Percentiles rank a stretch among this genome's conserved stretches.
Conservation (phyloP, 1,140 invertebrate species). For the Lucilia cuprina region DNA sequence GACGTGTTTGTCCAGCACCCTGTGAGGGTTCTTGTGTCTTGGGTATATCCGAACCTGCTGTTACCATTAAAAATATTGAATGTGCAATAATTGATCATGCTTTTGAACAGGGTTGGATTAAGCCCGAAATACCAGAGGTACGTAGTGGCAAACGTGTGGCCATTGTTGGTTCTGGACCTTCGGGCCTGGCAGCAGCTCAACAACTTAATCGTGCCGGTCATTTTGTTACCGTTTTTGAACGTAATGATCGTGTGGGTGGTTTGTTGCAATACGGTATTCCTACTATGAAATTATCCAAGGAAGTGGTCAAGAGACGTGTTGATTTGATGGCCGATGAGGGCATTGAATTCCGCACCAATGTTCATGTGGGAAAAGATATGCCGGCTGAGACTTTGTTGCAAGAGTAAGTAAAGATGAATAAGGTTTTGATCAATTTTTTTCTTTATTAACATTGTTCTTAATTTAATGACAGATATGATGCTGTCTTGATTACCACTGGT, state of each 20-base stretch:
- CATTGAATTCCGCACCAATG: constrained; percentile 87
- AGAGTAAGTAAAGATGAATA: constrained; percentile 59
- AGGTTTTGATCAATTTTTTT: no score
- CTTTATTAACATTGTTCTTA: no score
- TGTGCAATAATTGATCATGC: constrained; percentile 98
- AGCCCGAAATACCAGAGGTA: constrained; percentile 68
- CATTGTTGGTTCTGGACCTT: constrained; percentile 94
- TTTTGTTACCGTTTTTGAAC: constrained; percentile 92
- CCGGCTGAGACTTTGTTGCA: constrained; percentile 73
- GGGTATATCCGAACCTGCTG: constrained; percentile 93
- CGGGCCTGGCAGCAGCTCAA: constrained; percentile 95
- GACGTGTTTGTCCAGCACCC: constrained; percentile 96
- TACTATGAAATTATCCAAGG: constrained; percentile 95
- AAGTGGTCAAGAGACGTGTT: constrained; percentile 89
- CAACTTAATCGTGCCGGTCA: constrained; percentile 93
- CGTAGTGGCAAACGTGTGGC: constrained; percentile 89
- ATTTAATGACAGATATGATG: constrained; percentile 72
- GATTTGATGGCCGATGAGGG: constrained; percentile 90
- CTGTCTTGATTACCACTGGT: constrained; percentile 88
- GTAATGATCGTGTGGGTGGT: constrained; percentile 94
- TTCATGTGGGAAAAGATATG: constrained; percentile 92
- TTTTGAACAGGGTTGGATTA: constrained; percentile 96
- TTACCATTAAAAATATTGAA: constrained; percentile 99
- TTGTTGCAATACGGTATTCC: constrained; percentile 97
- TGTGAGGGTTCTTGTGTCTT: constrained; percentile 98